These are phyloP conservation scores for Anhinga anhinga DNA, from an alignment of 2,113 vertebrate genomes.

Conservation along the genomic window DNA sequence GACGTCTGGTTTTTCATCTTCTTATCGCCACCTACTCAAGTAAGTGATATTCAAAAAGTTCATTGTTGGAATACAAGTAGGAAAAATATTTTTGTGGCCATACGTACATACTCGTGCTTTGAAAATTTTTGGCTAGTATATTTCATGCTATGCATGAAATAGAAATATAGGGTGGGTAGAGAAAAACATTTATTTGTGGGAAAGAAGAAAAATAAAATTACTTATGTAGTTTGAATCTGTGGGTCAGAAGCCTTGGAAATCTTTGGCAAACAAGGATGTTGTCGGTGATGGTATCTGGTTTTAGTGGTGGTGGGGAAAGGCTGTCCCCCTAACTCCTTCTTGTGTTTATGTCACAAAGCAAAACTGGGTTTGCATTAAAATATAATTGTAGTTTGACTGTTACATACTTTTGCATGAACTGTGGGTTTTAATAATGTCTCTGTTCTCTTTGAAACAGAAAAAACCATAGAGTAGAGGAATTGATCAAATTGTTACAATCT, in stretches of 20 bases:
- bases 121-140: background rate
- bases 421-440: background rate
- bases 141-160: background rate
- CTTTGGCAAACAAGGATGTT: background rate
- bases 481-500: background rate
- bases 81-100: background rate
- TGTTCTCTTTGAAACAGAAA: background rate
- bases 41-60: background rate
- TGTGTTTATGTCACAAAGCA: background rate
- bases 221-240: background rate
- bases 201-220: background rate
- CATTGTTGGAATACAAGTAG: background rate
- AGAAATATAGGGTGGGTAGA: background rate
- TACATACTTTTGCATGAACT: background rate
- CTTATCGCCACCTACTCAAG: background rate
- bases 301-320: background rate
- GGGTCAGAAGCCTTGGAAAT: background rate
- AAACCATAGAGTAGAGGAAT: background rate
- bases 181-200: background rate
- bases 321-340: background rate
- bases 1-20: background rate
- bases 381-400: background rate
- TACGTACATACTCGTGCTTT: background rate
- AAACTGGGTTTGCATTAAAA: background rate
- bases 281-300: background rate